Conservation (phyloP, 2,888 invertebrate species). For the Gryllus longicercus region DNA sequence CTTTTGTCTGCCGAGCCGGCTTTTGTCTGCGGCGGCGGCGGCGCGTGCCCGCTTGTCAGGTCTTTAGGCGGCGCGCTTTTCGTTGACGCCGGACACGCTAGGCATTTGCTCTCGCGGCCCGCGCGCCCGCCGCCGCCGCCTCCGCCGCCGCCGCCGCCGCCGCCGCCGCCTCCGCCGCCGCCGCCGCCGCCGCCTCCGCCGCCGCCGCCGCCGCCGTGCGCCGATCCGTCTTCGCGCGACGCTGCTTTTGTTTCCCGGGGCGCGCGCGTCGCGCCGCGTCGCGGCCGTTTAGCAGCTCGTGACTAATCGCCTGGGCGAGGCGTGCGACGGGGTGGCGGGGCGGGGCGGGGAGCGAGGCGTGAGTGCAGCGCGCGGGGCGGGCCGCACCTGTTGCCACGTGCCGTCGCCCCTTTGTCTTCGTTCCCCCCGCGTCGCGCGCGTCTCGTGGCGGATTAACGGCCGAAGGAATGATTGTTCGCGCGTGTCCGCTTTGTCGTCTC, state of each 20-base stretch:
- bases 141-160: neutral
- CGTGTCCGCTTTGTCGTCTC: neutral
- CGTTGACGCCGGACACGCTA: neutral
- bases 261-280: neutral
- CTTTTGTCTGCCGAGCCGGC: constrained; percentile 8
- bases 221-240: neutral
- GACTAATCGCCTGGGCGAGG: neutral
- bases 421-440: neutral
- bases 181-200: no score
- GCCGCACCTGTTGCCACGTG: neutral
- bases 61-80: neutral
- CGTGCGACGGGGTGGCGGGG: neutral
- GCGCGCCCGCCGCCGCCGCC: neutral
- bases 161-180: neutral
- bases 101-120: neutral
- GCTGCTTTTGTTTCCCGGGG: neutral
- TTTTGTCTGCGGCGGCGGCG: neutral
- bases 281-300: constrained; percentile 1
- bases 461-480: neutral
- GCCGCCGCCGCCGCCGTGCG: no score
- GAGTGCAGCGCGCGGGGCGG: neutral
- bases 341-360: neutral
- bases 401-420: neutral
- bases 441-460: neutral
- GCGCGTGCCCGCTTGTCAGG: neutral